A percentile compares a stretch with the other conserved stretches of the same genome.
These are phyloP conservation scores for Rhipidura dahli DNA, from an alignment of 2,113 vertebrate genomes.

Conservation along the genomic window DNA sequence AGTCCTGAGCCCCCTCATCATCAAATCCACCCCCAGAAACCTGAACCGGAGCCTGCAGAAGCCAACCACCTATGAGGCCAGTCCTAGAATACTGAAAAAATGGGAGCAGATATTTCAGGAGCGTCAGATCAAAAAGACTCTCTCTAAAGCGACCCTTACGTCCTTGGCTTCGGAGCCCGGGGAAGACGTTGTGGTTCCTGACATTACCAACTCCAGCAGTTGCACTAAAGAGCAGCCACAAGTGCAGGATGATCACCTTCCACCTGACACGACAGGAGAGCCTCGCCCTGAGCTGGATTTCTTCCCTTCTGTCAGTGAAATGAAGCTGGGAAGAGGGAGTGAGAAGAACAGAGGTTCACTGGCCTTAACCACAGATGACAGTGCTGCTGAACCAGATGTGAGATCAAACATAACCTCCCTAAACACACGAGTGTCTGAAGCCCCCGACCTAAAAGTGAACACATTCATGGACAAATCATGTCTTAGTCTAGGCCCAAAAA, in stretches of 20 bases:
- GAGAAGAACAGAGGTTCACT: background rate
- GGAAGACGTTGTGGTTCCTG: constrained; percentile 33
- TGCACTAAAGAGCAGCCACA: constrained; percentile 46
- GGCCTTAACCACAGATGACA: background rate
- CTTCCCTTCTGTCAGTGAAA: constrained; percentile 51
- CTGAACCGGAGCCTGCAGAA: constrained; percentile 85
- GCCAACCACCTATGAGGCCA: constrained; percentile 88
- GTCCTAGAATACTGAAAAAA: constrained; percentile 88
- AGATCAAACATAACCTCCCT: background rate
- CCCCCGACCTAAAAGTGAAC: background rate
- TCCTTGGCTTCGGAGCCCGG: constrained; percentile 56
- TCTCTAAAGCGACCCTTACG: constrained; percentile 87
- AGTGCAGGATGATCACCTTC: background rate
- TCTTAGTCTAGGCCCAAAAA: background rate
- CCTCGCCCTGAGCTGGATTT: constrained; percentile 33
- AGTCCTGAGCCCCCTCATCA: constrained; percentile 85
- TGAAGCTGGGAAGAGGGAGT: background rate
- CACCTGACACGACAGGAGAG: background rate
- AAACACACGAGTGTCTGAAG: background rate
- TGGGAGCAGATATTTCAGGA: constrained; percentile 95
- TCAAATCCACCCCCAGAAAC: constrained; percentile 95
- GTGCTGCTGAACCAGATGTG: background rate
- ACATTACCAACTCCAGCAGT: background rate
- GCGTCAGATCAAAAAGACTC: constrained; percentile 84
- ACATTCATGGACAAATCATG: constrained; percentile 41